Evolutionary conservation across 2,888 invertebrate genomes (phyloP).

Genomic region (Eupithecia dodoneata): DNA sequence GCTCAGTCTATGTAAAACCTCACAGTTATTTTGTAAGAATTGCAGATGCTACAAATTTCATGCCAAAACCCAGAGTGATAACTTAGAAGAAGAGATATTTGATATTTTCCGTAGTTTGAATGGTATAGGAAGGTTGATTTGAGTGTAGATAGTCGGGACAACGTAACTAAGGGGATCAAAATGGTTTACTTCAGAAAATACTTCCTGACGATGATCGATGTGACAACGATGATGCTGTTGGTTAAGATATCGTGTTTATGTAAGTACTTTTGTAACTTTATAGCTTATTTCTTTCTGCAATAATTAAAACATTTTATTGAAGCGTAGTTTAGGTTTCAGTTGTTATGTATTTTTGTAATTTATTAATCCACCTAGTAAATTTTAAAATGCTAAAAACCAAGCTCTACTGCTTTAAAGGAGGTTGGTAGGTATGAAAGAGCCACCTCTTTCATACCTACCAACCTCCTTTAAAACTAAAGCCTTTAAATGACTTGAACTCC

Average conservation of each 20-base stretch:
- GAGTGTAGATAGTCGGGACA: constrained; percentile 54
- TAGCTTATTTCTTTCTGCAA: not conserved
- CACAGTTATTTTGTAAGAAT: constrained; percentile 55
- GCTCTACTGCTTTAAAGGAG: too few species aligned
- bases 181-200: constrained; percentile 66
- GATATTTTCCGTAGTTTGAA: constrained; percentile 47
- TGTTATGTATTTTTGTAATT: not conserved
- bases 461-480: not conserved
- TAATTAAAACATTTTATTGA: not conserved
- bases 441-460: not conserved
- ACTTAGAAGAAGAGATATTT: constrained; percentile 43
- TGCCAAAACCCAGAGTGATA: constrained; percentile 56
- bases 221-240: constrained; percentile 55
- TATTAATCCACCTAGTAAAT: too few species aligned
- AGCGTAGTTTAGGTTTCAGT: not conserved
- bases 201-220: constrained; percentile 57
- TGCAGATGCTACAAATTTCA: constrained; percentile 60
- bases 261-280: constrained; percentile 57
- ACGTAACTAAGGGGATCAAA: constrained; percentile 65
- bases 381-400: too few species aligned
- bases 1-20: constrained; percentile 71
- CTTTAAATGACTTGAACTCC: not conserved
- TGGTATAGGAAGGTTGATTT: constrained; percentile 49
- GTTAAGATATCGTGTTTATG: constrained; percentile 72
- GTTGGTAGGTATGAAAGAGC: too few species aligned